Base-by-base conservation (phyloP, 2,888 invertebrate genomes). In the Macrophya alboannulata region DNA sequence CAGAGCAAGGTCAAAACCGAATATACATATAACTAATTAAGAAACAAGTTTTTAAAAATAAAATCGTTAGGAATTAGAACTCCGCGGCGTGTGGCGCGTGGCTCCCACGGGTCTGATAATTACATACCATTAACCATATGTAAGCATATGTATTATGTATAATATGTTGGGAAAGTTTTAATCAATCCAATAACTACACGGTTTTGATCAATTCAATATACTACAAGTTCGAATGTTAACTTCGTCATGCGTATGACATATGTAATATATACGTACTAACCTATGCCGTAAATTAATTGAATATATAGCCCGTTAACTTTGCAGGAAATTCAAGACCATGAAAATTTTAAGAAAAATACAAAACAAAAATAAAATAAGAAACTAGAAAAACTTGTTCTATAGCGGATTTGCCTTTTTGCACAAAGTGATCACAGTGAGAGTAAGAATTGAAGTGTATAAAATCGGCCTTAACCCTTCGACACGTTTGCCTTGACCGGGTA, bases 1-100 rank as follows among this genome's bases (percentile, higher is more conserved):
- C 31, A 12, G 77, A 77, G 77, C 77, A 77, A 77, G 77, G 77
- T 77, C 77, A 37, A 51, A 77, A 2, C 2, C 17, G 15, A 25
- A 43, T 51, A 31, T 37, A 17, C 15, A 37, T 37, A 17, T 37
- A 37, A 68, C 25, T 37, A 37, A 17, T 77, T 77, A 37, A 17
- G 48, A n/a, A 17, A 77, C 9, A 37, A 77, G 43, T 55, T 37
- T 68, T 37, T 10, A 37, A 77, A 37, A 77, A 77, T 55, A 55
- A 55, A 77, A 77, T 17, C 51, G 9, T 77, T 55, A 55, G 37
- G 21, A 51, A 77, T 77, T 77, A 77, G 55, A 40, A 55, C n/a
- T 55, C n/a, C 31, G 62, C 31, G 21, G 62, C 31, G 21, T 74
- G n/a, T 21, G 74, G 43, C 43, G 74, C 68, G 68, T 68, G 37